Percentiles rank a stretch among this genome's conserved stretches.
Conservation (phyloP, 2,888 invertebrate genomes). For the Venustoraphidia nigricollis region DNA sequence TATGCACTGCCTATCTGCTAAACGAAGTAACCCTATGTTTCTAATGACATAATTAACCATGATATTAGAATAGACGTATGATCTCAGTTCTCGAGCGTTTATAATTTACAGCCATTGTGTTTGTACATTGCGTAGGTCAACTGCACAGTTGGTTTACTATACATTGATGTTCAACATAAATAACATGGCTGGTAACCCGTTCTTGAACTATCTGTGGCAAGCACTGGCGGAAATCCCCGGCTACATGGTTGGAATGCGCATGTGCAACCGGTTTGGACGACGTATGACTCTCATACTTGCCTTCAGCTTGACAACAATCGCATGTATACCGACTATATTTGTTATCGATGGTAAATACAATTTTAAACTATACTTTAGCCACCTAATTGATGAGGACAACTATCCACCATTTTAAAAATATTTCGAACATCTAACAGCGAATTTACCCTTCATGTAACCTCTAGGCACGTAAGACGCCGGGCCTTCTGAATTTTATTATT, state of each 20-base stretch:
- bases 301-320: slow-evolving; percentile 25
- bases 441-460: too few species aligned
- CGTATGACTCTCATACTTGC: slow-evolving; percentile 31
- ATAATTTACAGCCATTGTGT: not conserved
- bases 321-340: slow-evolving; percentile 27
- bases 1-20: too few species aligned
- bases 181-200: slow-evolving; percentile 43
- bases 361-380: too few species aligned
- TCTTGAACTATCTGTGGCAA: slow-evolving; percentile 46
- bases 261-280: slow-evolving; percentile 35
- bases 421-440: too few species aligned
- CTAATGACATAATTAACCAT: too few species aligned
- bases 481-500: too few species aligned
- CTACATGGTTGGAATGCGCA: slow-evolving; percentile 36
- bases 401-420: too few species aligned
- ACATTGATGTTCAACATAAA: slow-evolving; percentile 36
- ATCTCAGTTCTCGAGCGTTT: not conserved
- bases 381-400: too few species aligned
- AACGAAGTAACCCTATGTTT: too few species aligned
- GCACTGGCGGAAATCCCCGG: slow-evolving; percentile 46
- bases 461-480: too few species aligned
- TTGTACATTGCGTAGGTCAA: slow-evolving; percentile 26
- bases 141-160: slow-evolving; percentile 33
- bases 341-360: slow-evolving; percentile 23
- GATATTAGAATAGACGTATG: slow-evolving; percentile 6